These are phyloP conservation scores for Meda fulgida DNA, from an alignment of 2,797 vertebrate species.

Conservation along the genomic window DNA sequence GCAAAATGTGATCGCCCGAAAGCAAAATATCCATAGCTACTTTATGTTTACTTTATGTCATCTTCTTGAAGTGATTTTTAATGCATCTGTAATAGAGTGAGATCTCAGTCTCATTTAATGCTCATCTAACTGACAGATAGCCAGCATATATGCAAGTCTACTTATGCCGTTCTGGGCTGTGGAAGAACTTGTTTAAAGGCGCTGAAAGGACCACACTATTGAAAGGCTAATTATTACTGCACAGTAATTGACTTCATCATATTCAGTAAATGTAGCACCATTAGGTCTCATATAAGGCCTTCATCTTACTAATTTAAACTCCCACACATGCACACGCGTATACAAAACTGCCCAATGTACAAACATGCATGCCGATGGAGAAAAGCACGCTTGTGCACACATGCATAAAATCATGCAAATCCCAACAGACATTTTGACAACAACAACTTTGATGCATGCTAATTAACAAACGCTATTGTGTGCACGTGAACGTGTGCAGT, in stretches of 20 bases:
- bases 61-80: background rate
- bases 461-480: constrained; percentile 27
- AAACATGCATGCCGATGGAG: constrained; percentile 44
- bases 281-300: constrained; percentile 9
- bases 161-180: constrained; percentile 17
- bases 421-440: constrained; percentile 33
- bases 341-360: constrained; percentile 24
- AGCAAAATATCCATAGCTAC: background rate
- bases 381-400: constrained; percentile 60
- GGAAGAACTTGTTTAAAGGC: constrained; percentile 55
- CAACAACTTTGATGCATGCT: constrained; percentile 46
- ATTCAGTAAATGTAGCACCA: constrained; percentile 52
- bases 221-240: constrained; percentile 59
- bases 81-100: constrained; percentile 9
- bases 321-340: constrained; percentile 19
- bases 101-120: constrained; percentile 8
- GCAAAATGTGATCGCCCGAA: background rate
- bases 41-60: background rate
- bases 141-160: constrained; percentile 1
- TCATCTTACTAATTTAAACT: constrained; percentile 9
- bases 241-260: constrained; percentile 59
- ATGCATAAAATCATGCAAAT: constrained; percentile 36
- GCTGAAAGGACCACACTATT: constrained; percentile 48
- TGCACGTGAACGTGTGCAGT: constrained; percentile 6
- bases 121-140: constrained; percentile 2